Evolutionary conservation across 2,797 vertebrate species (phyloP), one percentile per base, ranked within the genome.

Genomic region (Poecilia gillii): DNA sequence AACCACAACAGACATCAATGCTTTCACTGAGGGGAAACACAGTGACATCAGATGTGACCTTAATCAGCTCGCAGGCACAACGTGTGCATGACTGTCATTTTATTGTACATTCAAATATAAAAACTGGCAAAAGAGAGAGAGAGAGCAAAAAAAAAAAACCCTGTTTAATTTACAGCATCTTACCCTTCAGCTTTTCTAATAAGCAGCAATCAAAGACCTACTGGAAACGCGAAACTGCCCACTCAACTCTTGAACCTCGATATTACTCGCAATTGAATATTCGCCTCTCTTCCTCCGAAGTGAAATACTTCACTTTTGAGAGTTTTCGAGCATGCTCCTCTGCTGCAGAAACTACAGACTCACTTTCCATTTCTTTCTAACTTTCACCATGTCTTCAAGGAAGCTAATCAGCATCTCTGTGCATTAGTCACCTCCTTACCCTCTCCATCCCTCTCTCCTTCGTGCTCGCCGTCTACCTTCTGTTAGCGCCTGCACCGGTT

Each of bases 41-140:
- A 1, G 75, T 93, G 90, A 91, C 91, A 92, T 92, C 91, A 92
- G 59, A 86, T 25, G 73, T 94, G 91, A 93, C 91, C 90, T 94
- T 92, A 87, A 89, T 88, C 79, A 91, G 45, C 73, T 66, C 45
- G 45, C 81, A 81, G 41, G 68, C 76, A 62, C 75, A 80, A 18
- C 23, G 51, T 55, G 73, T 7, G 18, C 71, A 85, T 16, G 45
- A 70, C 51, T 78, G 36, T 83, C 13, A 64, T 70, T 49, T 81
- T 74, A 79, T 84, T 71, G 80, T 41, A 86, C 84, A 89, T 87
- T 82, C 86, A 83, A 86, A 91, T 88, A 16, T 81, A 81, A 62
- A 28, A 51, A 72, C 70, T 51, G 16, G 71, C 72, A 84, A 72
- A 41, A 72, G 80, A 78, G 78, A 85, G 5, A 23, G 45, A 49